Percentiles rank a stretch among this genome's conserved stretches.
Conservation (phyloP, 2,113 vertebrate species). For the Parus major region DNA sequence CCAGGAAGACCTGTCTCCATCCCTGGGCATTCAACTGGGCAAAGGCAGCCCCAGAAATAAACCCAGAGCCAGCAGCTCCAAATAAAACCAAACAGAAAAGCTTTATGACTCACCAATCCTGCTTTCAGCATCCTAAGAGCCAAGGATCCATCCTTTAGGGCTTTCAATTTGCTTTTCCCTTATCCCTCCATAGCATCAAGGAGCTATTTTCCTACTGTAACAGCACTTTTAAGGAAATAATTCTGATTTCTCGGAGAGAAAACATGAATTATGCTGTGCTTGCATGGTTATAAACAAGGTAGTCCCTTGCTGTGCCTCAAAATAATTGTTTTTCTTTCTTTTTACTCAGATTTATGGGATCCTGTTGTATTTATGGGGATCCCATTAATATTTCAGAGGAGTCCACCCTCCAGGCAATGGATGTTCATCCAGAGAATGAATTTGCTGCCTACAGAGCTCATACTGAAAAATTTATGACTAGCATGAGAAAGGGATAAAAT, state of each 20-base stretch:
- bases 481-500: neutral
- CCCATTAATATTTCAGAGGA: neutral
- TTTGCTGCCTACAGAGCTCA: neutral
- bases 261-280: fast-evolving
- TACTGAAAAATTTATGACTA: neutral
- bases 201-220: neutral
- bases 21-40: neutral
- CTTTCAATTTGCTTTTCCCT: neutral
- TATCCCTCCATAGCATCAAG: neutral
- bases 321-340: neutral
- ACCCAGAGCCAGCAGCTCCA: neutral
- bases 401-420: neutral
- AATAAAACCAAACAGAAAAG: neutral
- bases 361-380: neutral
- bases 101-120: neutral
- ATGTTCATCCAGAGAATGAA: neutral
- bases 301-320: neutral
- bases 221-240: neutral
- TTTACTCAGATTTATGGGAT: neutral
- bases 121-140: neutral
- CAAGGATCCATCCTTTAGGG: no score
- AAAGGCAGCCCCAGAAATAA: neutral
- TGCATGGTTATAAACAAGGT: neutral
- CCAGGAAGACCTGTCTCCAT: neutral
- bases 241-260: neutral